phyloP scores from a whole-genome alignment of 2,797 vertebrate species.

The Melopsittacus undulatus region DNA sequence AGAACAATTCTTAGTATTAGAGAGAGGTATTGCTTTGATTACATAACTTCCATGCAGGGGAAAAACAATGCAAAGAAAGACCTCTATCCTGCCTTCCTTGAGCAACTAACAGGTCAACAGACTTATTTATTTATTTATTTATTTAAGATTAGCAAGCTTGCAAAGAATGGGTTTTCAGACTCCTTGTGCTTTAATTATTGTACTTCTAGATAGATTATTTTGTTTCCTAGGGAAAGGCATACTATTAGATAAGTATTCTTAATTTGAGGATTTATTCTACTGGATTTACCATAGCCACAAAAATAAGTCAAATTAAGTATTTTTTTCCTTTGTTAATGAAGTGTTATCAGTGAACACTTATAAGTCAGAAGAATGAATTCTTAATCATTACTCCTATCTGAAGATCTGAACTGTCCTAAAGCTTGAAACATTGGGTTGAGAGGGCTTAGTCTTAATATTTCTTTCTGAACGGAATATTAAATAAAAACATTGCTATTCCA shows the following conservation, averaged over 20 bases:
- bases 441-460: not conserved
- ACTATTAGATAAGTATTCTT: not conserved
- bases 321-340: not conserved
- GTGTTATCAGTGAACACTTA: not conserved
- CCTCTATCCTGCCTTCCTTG: not conserved
- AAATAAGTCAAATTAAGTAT: not conserved
- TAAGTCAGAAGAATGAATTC: not conserved
- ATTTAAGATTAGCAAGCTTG: not conserved
- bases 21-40: conserved; percentile 52
- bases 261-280: not conserved
- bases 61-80: conserved; percentile 4
- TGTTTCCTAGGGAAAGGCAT: conserved; percentile 7
- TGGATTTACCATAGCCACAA: not conserved
- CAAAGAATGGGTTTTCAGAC: not conserved
- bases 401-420: not conserved
- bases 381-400: not conserved
- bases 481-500: not conserved
- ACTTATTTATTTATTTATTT: not conserved
- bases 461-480: not conserved
- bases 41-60: conserved; percentile 19
- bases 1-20: conserved; percentile 25
- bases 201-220: conserved; percentile 25
- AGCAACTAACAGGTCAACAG: not conserved
- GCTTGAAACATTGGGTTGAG: not conserved
- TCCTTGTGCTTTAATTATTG: not conserved